A percentile compares a stretch with the other conserved stretches of the same genome.
These are phyloP conservation scores for Dryocosmus kuriphilus DNA, from an alignment of 2,888 invertebrate species.

Conservation along the genomic window DNA sequence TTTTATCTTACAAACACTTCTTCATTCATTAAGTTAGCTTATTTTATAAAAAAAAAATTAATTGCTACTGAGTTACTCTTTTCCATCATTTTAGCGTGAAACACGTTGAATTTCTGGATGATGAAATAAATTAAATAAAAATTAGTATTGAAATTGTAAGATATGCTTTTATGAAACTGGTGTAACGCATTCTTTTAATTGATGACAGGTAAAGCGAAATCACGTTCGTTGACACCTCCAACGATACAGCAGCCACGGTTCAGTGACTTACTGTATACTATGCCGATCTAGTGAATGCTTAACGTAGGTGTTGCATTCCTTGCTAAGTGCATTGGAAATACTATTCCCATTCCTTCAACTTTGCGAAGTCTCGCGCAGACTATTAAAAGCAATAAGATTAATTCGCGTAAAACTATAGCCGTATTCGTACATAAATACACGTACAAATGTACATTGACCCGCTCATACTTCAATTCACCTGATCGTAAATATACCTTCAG, in stretches of 20 bases:
- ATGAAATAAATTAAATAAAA: background rate
- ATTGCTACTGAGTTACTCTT: too few species aligned
- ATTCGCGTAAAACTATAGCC: too few species aligned
- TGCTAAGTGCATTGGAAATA: constrained; percentile 54
- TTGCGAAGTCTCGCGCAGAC: background rate
- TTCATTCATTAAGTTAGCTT: too few species aligned
- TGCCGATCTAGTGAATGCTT: constrained; percentile 50
- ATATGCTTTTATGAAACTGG: background rate
- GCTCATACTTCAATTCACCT: background rate
- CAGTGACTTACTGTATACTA: background rate
- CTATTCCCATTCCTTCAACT: constrained; percentile 46
- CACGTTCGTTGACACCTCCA: background rate
- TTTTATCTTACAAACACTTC: too few species aligned
- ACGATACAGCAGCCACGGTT: background rate
- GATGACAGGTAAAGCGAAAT: background rate
- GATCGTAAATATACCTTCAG: background rate
- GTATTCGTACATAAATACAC: background rate
- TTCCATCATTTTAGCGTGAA: too few species aligned
- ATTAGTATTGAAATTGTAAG: too few species aligned
- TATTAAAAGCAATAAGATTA: background rate
- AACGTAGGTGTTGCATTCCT: constrained; percentile 56
- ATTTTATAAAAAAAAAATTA: too few species aligned
- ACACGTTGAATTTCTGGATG: too few species aligned
- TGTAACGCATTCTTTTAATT: background rate
- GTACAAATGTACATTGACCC: background rate